Percentiles rank a stretch among this genome's conserved stretches.
phyloP scores from a whole-genome alignment of 2,888 invertebrate genomes.

The Rhogogaster chlorosoma region DNA sequence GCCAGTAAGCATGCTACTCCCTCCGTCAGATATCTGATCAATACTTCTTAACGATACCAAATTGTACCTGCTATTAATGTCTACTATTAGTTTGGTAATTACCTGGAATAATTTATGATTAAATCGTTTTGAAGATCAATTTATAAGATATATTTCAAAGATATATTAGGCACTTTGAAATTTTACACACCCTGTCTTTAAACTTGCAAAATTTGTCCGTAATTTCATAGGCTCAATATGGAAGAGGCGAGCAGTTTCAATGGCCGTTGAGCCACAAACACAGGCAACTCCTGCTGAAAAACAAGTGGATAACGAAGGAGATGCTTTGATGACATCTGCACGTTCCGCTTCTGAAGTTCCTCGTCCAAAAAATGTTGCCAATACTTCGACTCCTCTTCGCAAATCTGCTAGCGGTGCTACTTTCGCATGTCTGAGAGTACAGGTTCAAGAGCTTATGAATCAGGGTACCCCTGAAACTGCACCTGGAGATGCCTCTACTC shows the following conservation, averaged over 20 bases:
- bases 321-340: constrained; percentile 80
- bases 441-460: constrained; percentile 80
- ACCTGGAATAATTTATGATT: constrained; percentile 3
- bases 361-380: constrained; percentile 68
- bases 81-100: constrained; percentile 32
- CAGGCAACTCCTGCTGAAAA: constrained; percentile 71
- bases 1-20: constrained; percentile 24
- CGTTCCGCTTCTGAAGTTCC: constrained; percentile 78
- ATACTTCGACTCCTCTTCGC: constrained; percentile 68
- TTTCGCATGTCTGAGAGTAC: constrained; percentile 86
- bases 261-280: constrained; percentile 76
- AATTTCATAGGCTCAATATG: constrained; percentile 76
- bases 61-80: constrained; percentile 17
- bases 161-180: constrained; percentile 1
- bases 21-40: constrained; percentile 20
- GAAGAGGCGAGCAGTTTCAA: constrained; percentile 78
- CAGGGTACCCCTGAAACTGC: constrained; percentile 69
- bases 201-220: neutral
- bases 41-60: constrained; percentile 19
- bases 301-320: constrained; percentile 84
- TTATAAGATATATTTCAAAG: neutral
- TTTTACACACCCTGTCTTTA: neutral
- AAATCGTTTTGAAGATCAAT: constrained; percentile 7
- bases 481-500: constrained; percentile 80
- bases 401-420: constrained; percentile 82